These are phyloP conservation scores for Drosophila borealis DNA, from an alignment of 2,888 invertebrate species.

Conservation along the genomic window DNA sequence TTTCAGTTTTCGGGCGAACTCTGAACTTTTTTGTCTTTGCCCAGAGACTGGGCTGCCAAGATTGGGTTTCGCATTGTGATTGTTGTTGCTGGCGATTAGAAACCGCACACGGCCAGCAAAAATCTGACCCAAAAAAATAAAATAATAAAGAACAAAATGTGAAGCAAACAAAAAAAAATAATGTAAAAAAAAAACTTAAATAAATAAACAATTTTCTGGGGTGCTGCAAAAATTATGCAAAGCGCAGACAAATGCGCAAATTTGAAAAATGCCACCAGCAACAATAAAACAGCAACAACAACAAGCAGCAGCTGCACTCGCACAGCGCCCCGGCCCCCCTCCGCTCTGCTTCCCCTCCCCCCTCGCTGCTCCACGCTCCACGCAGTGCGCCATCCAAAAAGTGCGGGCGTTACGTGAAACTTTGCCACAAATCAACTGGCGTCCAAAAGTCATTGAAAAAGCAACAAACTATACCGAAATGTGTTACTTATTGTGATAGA, in stretches of 20 bases:
- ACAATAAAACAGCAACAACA: slow-evolving; percentile 36
- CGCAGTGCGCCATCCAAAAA: not conserved
- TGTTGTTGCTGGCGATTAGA: slow-evolving; percentile 50
- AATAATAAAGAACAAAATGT: slow-evolving; percentile 4
- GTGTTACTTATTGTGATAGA: no score
- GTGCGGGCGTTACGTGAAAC: slow-evolving; percentile 40
- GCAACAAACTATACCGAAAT: slow-evolving; percentile 21
- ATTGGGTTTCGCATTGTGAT: slow-evolving; percentile 35
- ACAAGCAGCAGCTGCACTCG: slow-evolving; percentile 49
- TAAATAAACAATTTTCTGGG: slow-evolving; percentile 62
- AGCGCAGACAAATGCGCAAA: slow-evolving; percentile 75
- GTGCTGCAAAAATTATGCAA: slow-evolving; percentile 69
- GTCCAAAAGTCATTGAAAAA: slow-evolving; percentile 41
- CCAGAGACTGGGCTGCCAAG: slow-evolving; percentile 26
- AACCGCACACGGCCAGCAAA: slow-evolving; percentile 57
- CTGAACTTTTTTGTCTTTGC: slow-evolving; percentile 62
- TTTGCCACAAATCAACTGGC: slow-evolving; percentile 39
- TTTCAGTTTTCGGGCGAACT: slow-evolving; percentile 54
- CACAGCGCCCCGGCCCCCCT: not conserved
- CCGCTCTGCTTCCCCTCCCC: not conserved
- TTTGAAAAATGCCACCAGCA: slow-evolving; percentile 75
- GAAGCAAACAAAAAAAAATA: slow-evolving; percentile 17
- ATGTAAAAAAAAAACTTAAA: slow-evolving; percentile 37
- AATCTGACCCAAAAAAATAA: slow-evolving; percentile 60
- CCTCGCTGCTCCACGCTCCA: not conserved